phyloP scores from a whole-genome alignment of 2,797 vertebrate genomes.

The Halcyon badia region DNA sequence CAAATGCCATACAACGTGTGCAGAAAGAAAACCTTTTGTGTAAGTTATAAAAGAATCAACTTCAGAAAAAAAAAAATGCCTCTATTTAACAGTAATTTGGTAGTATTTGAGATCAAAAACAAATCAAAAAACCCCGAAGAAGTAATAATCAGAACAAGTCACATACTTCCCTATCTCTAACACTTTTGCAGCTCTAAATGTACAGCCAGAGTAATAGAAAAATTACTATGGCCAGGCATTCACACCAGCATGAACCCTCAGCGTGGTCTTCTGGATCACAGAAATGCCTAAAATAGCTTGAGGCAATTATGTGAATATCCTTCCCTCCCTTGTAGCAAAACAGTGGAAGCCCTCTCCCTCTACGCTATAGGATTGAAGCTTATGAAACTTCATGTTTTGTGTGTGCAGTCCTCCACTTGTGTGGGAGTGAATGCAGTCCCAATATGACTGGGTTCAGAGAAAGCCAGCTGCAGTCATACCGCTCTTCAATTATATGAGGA shows the following conservation, averaged over 20 bases:
- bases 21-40: neutral
- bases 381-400: rapidly evolving
- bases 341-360: neutral
- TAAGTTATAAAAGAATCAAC: neutral
- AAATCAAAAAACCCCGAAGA: neutral
- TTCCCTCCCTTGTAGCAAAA: neutral
- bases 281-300: neutral
- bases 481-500: neutral
- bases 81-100: neutral
- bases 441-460: rapidly evolving
- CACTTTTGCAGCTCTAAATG: neutral
- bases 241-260: neutral
- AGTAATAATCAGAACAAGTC: neutral
- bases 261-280: neutral
- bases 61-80: neutral
- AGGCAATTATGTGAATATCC: neutral
- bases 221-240: neutral
- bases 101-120: neutral
- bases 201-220: neutral
- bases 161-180: neutral
- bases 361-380: neutral
- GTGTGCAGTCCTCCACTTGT: rapidly evolving
- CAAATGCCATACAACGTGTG: neutral
- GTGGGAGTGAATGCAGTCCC: rapidly evolving
- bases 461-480: neutral